Evolutionary conservation across 2,113 vertebrate genomes (phyloP).

Genomic region (Microtus pennsylvanicus): DNA sequence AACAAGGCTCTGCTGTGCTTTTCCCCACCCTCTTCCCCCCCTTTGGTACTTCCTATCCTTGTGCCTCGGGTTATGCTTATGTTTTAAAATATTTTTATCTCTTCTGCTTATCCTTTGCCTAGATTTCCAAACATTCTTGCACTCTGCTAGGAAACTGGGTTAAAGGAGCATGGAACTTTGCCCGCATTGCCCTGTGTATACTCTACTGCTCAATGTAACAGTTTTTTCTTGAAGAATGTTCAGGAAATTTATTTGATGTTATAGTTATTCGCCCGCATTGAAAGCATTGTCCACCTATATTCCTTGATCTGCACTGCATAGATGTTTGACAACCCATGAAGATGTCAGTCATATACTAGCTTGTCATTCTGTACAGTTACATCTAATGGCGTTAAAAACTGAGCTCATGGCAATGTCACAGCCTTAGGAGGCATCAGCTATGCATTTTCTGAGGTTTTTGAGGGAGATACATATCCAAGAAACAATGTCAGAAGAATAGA

Average conservation of each 20-base stretch:
- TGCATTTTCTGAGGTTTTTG: not conserved
- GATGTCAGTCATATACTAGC: not conserved
- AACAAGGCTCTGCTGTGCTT: not conserved
- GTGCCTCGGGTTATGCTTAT: not conserved
- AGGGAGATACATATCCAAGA: not conserved
- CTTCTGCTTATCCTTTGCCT: not conserved
- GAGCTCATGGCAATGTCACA: not conserved
- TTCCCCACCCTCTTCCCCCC: fast-evolving
- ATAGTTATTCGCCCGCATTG: not conserved
- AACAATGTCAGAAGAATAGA: not conserved
- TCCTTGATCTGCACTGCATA: not conserved
- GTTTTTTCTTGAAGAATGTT: not conserved
- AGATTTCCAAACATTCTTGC: not conserved
- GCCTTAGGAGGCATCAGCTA: not conserved
- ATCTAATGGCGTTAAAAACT: not conserved
- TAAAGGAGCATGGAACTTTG: not conserved
- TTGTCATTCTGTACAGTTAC: not conserved
- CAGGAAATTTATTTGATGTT: not conserved
- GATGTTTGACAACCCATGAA: not conserved
- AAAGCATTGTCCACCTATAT: not conserved
- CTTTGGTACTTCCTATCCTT: not conserved
- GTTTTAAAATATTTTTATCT: not conserved
- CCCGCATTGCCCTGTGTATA: not conserved
- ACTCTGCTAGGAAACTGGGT: not conserved
- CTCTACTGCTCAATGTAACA: not conserved